Evolutionary conservation across 2,888 invertebrate genomes (phyloP).

Genomic region (Dryadula phaetusa): DNA sequence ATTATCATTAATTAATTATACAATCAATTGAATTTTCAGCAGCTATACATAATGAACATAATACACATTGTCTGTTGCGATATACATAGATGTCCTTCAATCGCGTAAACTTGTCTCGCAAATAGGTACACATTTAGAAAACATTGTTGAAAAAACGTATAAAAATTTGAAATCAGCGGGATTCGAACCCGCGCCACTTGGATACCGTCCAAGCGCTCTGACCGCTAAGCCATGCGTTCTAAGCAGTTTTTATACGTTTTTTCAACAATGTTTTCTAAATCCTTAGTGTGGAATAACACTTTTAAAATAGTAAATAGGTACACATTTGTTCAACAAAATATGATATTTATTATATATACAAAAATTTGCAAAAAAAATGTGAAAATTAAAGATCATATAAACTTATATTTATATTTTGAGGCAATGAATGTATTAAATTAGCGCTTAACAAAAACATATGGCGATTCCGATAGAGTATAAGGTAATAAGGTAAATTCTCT

Average conservation of each 20-base stretch:
- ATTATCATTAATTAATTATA: conserved; percentile 53
- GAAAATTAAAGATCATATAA: neutral
- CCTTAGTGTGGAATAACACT: too few species aligned
- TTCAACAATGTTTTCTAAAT: too few species aligned
- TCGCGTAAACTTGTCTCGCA: neutral
- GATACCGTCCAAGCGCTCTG: too few species aligned
- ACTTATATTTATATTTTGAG: neutral
- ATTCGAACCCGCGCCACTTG: too few species aligned
- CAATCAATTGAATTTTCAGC: conserved; percentile 39
- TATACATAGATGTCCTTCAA: neutral
- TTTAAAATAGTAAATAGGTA: too few species aligned
- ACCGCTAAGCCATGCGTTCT: too few species aligned
- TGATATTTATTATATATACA: too few species aligned
- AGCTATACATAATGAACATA: conserved; percentile 11
- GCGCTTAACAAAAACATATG: neutral
- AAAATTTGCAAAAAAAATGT: neutral
- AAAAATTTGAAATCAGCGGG: too few species aligned
- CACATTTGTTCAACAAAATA: too few species aligned
- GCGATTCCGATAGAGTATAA: neutral
- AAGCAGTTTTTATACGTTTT: too few species aligned
- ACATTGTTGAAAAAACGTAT: too few species aligned
- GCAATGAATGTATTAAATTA: neutral
- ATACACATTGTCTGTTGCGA: neutral
- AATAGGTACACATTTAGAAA: too few species aligned
- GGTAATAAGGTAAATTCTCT: conserved; percentile 7